These are phyloP conservation scores for Drosophila bunnanda DNA, from an alignment of 2,888 invertebrate species.

Conservation along the genomic window DNA sequence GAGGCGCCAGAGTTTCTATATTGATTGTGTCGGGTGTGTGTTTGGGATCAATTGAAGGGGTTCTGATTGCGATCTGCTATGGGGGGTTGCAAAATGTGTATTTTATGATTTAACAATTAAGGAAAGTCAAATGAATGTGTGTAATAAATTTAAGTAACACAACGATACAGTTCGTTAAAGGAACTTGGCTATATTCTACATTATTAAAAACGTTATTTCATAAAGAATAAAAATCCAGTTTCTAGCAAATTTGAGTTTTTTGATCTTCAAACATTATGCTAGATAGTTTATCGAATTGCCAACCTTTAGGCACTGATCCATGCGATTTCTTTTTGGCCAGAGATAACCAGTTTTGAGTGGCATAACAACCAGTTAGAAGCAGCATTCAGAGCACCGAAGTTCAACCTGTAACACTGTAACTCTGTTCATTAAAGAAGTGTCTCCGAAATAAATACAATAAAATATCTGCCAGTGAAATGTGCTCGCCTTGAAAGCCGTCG, in stretches of 20 bases:
- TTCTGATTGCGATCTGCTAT: constrained; percentile 31
- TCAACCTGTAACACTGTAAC: constrained; percentile 15
- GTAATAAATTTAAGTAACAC: constrained; percentile 23
- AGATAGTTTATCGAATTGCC: constrained; percentile 6
- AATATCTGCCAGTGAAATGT: constrained; percentile 14
- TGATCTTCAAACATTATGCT: constrained; percentile 9
- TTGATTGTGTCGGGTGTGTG: constrained; percentile 35
- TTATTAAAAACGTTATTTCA: neutral
- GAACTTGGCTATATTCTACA: neutral
- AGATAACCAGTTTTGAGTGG: constrained; percentile 26
- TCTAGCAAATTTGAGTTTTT: neutral
- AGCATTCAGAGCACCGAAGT: constrained; percentile 6
- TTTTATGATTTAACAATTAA: constrained; percentile 45
- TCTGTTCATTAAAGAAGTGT: neutral
- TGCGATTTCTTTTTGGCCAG: constrained; percentile 29
- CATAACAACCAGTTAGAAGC: constrained; percentile 18
- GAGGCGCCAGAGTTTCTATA: constrained; percentile 33
- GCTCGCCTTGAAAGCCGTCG: constrained; percentile 34
- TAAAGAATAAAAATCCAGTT: neutral
- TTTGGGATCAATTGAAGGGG: constrained; percentile 35
- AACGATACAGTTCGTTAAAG: neutral
- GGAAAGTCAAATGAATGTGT: constrained; percentile 11
- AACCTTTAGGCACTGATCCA: neutral
- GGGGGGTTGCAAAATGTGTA: constrained; percentile 32
- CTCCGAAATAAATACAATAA: neutral